Evolutionary conservation across 2,888 invertebrate species (phyloP).

Genomic region (Pollenia angustigena): DNA sequence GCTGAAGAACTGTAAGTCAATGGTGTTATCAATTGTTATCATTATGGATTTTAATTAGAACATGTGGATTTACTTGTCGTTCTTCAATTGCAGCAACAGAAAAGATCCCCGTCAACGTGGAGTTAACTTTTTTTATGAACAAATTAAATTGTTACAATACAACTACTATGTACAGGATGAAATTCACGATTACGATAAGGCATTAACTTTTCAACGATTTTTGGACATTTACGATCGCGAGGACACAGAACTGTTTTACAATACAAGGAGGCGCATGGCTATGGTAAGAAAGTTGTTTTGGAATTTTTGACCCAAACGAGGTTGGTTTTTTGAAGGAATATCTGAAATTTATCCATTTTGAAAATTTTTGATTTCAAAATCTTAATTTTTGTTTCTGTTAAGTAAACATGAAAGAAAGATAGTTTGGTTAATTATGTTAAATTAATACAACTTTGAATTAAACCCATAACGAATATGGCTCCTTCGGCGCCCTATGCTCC

Average conservation of each 20-base stretch:
- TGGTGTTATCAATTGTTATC: background rate
- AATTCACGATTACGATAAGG: conserved; percentile 75
- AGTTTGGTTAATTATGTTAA: too few species aligned
- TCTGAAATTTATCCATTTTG: too few species aligned
- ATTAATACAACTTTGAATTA: too few species aligned
- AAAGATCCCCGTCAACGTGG: conserved; percentile 78
- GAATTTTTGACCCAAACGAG: background rate
- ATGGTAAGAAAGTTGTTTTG: conserved; percentile 66
- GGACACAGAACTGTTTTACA: conserved; percentile 79
- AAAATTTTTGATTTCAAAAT: too few species aligned
- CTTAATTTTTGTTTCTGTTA: too few species aligned
- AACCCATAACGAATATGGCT: too few species aligned
- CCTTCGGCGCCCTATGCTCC: too few species aligned
- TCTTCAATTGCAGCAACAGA: conserved; percentile 72
- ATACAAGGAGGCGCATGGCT: conserved; percentile 77
- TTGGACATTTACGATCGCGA: conserved; percentile 79
- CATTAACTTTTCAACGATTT: conserved; percentile 79
- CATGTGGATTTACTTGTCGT: background rate
- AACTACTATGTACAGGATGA: conserved; percentile 76
- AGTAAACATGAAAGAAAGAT: too few species aligned
- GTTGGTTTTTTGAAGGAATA: too few species aligned
- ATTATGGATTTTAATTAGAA: conserved; percentile 1
- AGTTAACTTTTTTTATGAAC: conserved; percentile 77
- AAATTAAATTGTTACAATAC: conserved; percentile 77
- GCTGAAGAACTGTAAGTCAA: conserved; percentile 84